Evolutionary conservation across 2,797 vertebrate genomes (phyloP).

Genomic region (Leptatherina wallacei): DNA sequence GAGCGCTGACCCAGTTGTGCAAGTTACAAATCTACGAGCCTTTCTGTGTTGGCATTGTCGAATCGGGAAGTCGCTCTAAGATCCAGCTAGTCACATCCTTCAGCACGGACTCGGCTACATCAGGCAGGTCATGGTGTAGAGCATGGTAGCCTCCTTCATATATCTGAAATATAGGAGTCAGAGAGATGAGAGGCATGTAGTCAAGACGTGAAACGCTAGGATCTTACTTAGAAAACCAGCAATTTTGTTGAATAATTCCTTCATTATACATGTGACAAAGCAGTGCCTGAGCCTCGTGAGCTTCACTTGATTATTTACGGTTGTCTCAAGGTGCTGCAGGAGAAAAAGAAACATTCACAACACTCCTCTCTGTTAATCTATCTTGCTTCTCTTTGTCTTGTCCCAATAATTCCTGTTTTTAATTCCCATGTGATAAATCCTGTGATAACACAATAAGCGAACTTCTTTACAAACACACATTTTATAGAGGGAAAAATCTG

Average conservation of each 20-base stretch:
- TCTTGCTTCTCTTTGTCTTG: neutral
- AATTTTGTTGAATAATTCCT: neutral
- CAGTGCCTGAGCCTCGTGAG: neutral
- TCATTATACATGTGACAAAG: constrained; percentile 18
- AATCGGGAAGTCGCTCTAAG: constrained; percentile 83
- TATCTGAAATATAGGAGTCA: constrained; percentile 79
- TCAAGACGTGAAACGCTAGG: neutral
- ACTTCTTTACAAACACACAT: constrained; percentile 5
- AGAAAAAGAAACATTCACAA: neutral
- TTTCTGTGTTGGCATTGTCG: constrained; percentile 15
- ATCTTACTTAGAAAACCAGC: neutral
- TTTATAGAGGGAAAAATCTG: neutral
- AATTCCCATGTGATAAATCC: neutral
- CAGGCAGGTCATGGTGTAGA: constrained; percentile 94
- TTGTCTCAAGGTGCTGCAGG: neutral
- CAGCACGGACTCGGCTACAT: constrained; percentile 88
- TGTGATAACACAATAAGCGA: neutral
- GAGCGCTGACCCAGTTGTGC: constrained; percentile 16
- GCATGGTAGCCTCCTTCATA: constrained; percentile 93
- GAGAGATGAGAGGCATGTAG: neutral
- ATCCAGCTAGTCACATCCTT: constrained; percentile 91
- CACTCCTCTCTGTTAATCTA: constrained; percentile 5
- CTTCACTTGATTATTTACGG: neutral
- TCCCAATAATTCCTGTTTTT: neutral
- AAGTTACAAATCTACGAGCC: constrained; percentile 52